Evolutionary conservation across 2,113 vertebrate genomes (phyloP).

Genomic region (Melanostigma gelatinosum): DNA sequence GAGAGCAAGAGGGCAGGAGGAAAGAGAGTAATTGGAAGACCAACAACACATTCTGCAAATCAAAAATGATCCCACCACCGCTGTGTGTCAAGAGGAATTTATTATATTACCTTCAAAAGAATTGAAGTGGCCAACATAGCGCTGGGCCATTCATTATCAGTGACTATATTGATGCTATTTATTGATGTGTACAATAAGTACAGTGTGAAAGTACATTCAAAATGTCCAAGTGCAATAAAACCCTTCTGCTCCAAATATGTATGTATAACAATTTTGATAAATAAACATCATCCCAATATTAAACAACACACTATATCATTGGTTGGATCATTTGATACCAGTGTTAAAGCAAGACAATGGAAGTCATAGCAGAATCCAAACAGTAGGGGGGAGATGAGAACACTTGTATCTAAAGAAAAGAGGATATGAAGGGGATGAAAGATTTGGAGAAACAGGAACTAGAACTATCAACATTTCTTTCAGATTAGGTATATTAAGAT

Average conservation of each 20-base stretch:
- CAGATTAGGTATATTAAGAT: neutral
- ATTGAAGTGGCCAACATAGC: neutral
- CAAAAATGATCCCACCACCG: slow-evolving; percentile 15
- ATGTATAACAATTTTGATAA: neutral
- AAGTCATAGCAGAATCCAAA: neutral
- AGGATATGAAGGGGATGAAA: no score
- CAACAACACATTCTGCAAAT: slow-evolving; percentile 54
- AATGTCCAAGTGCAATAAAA: slow-evolving; percentile 2
- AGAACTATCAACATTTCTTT: neutral
- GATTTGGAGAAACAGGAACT: no score
- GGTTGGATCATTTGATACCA: neutral
- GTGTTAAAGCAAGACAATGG: neutral
- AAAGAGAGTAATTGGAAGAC: slow-evolving; percentile 42
- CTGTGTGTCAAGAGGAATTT: slow-evolving; percentile 2
- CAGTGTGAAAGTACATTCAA: neutral
- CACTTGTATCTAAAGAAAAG: no score
- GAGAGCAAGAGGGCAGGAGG: slow-evolving; percentile 30
- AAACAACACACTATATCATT: neutral
- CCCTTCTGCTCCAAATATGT: neutral
- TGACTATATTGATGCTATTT: slow-evolving; percentile 4
- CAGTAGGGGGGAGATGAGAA: no score
- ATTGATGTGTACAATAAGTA: slow-evolving; percentile 4
- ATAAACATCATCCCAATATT: slow-evolving; percentile 1
- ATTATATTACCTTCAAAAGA: neutral
- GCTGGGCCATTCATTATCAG: slow-evolving; percentile 14